phyloP scores from a whole-genome alignment of 2,113 vertebrate genomes.

The Notothenia coriiceps region DNA sequence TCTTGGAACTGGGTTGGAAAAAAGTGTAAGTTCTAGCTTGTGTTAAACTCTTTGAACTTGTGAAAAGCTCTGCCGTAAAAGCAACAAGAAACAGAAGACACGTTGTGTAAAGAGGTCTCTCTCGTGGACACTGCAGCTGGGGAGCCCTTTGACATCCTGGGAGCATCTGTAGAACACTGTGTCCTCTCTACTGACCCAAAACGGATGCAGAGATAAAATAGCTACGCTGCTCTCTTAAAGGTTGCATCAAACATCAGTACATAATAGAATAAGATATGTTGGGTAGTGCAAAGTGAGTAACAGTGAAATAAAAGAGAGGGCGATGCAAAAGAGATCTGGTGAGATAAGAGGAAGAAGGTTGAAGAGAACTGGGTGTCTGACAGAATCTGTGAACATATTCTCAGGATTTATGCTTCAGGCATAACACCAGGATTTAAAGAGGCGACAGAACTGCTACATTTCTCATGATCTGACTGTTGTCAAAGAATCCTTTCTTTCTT shows the following conservation, averaged over 20 bases:
- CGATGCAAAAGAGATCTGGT: slow-evolving; percentile 25
- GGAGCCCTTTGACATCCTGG: slow-evolving; percentile 38
- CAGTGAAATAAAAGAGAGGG: slow-evolving; percentile 29
- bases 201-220: slow-evolving; percentile 48
- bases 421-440: background rate
- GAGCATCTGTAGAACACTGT: slow-evolving; percentile 32
- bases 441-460: background rate
- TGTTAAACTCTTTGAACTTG: slow-evolving; percentile 29
- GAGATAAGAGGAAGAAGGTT: slow-evolving; percentile 32
- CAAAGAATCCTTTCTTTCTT: background rate
- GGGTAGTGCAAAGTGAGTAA: slow-evolving; percentile 22
- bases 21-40: slow-evolving; percentile 2
- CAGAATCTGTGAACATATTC: slow-evolving; percentile 9
- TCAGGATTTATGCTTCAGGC: background rate
- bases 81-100: slow-evolving; percentile 13
- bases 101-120: slow-evolving; percentile 20
- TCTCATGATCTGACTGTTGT: background rate
- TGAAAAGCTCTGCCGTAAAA: slow-evolving; percentile 21
- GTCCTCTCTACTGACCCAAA: slow-evolving; percentile 34
- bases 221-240: slow-evolving; percentile 49
- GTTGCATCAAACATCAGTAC: slow-evolving; percentile 48
- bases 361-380: slow-evolving; percentile 33
- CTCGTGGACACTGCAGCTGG: slow-evolving; percentile 9
- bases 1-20: slow-evolving; percentile 3
- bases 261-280: slow-evolving; percentile 39